Evolutionary conservation across 2,797 vertebrate genomes (phyloP), one percentile per base, ranked within the genome.

Genomic region (Squalus acanthias): DNA sequence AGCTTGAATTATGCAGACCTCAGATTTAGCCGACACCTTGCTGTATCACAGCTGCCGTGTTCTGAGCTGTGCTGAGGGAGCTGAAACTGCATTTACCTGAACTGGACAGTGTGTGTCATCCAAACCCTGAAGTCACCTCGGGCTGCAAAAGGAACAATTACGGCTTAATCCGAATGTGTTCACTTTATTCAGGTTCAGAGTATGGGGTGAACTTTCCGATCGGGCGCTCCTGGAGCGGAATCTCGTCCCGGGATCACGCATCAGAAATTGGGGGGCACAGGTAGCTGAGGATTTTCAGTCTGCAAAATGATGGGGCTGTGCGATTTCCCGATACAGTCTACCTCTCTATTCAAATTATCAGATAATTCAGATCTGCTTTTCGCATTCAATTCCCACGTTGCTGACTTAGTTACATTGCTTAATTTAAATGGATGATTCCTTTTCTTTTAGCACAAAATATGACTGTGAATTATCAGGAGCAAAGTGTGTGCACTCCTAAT

Each of bases 11-110:
- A 33, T 33, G 57, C 57, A 26, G 53, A 63, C 0, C 12, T 63
- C 57, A n/a, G 88, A 50, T 29, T 91, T 63, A 15, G 24, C 53
- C 12, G 3, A 63, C 26, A 15, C n/a, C 29, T 91, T 5, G 50
- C 26, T 89, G 53, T 93, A 67, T 67, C 20, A 24, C n/a, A 46
- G n/a, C 5, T 8, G 3, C 22, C 1, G 0, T 39, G 29, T 65
- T 46, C 24, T 0, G 12, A n/a, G 65, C 1, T 10, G 17, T 46
- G 65, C 17, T 10, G 63, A 10, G 65, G 10, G 63, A 92, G 20
- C 63, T 93, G 63, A 93, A 46, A 69, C 65, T 93, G 91, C 91
- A 93, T 67, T 93, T 67, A 93, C 63, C 91, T 93, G 65, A 4
- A 20, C 63, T 93, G 29, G 89, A 93, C 91, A 93, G 91, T 46